Evolutionary conservation across 2,113 vertebrate genomes (phyloP), one percentile per base, ranked within the genome.

Genomic region (Spermophilus dauricus): DNA sequence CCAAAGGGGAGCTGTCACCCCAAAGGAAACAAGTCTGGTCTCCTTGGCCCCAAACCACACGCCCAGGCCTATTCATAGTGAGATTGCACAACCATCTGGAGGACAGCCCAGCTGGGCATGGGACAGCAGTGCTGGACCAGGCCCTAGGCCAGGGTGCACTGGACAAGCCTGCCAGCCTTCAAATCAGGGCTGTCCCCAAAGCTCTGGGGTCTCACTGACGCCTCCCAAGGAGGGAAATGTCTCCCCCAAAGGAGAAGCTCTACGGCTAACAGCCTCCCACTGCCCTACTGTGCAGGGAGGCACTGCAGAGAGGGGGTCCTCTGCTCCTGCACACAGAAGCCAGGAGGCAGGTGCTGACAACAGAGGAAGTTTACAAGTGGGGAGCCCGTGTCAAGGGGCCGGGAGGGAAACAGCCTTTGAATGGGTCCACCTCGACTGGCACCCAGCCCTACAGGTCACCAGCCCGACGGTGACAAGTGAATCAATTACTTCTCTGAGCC

Each of bases 21-120:
- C 10, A 34, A 51, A 97, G 89, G 92, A 97, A 97, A 97, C 94
- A 86, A 87, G 94, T 88, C 92, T 92, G 92, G 90, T 90, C 85
- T 96, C 94, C 77, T 82, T 97, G 95, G 97, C 86, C 87, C 80
- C 96, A 84, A 91, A 97, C 93, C 65, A 70, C 87, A 95, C 86
- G 78, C 63, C 70, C 88, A 75, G 92, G 81, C 95, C 83, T 97
- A 93, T 92, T 97, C 95, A 86, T 77, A 77, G 96, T 24, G 30
- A 87, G 91, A 48, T 97, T 97, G 93, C 97, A 70, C 86, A 97
- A 96, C 28, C 18, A 2, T 48, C 91, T 92, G 97, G 95, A 93
- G 77, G n/a, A 10, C 34, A 53, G 73, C 95, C 83, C 7, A 0
- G 22, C 95, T 1, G 42, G 86, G 70, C 80, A 22, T 2, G 2